Evolutionary conservation across 64 coral and sea anemone genomes (phyloP), one percentile per base, ranked within the genome.

Genomic region (Actinia equina): DNA sequence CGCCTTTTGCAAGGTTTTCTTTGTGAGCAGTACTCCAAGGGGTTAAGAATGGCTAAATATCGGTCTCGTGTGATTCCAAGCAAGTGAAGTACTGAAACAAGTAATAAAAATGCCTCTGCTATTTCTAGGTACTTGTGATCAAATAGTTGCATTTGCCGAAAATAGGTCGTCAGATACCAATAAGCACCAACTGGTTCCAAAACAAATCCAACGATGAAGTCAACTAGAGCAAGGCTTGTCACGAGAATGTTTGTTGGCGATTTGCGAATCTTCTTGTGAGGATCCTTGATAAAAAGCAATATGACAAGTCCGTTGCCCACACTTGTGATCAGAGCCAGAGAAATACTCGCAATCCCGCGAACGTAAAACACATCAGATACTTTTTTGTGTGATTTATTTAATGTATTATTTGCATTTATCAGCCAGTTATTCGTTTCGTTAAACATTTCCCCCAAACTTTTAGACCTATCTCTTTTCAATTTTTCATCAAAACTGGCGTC

Each of bases 11-110:
- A 44, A 44, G 90, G 89, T 26, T 91, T 87, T 27, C 52, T 91
- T 49, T 49, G 46, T 8, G 46, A 49, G 46, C 46, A 49, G 46
- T 49, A 49, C 46, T 8, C 7, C 46, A 41, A 83, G 15, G 94
- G 90, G 30, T 59, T 86, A 8, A 89, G 85, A 2, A 95, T 77
- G 7, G 83, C 94, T 22, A 86, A 59, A 71, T 89, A 64, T 17
- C 86, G 77, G 74, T 93, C 94, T 59, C 87, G 44, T 52, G 94
- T 92, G 59, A 95, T 95, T 5, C 87, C 77, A 54, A 95, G 44
- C 2, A 95, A 49, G 51, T 84, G 87, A 64, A 92, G 77, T 22
- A 89, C 79, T 2, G 91, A 95, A 46, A 92, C 52, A 15, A 95
- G 88, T 14, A 95, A 54, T 3, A 95, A 70, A 23, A 77, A 92